Conservation (phyloP, 2,888 invertebrate species). For the Leucoma salicis region DNA sequence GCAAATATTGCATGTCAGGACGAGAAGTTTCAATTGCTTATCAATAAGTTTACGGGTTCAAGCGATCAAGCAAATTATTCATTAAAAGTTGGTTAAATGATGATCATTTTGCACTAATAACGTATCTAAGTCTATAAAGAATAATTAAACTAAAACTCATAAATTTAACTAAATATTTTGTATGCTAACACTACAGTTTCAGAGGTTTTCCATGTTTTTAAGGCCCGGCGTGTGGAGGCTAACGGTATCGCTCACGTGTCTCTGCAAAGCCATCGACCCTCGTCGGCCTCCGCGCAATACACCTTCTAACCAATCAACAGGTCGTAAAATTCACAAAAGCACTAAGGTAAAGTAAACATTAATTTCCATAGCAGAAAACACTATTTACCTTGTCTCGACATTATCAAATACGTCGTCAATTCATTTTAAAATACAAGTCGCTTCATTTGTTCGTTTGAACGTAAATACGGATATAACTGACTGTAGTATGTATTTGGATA, state of each 20-base stretch:
- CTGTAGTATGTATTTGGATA: slow-evolving; percentile 36
- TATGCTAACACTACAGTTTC: slow-evolving; percentile 54
- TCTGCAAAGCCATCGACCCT: slow-evolving; percentile 77
- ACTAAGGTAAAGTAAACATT: slow-evolving; percentile 11
- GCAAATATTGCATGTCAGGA: too few relatives aligned
- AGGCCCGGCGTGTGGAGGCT: slow-evolving; percentile 64
- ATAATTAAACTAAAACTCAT: neutral
- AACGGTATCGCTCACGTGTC: slow-evolving; percentile 79
- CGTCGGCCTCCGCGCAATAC: slow-evolving; percentile 76
- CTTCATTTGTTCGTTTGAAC: slow-evolving; percentile 53
- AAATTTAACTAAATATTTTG: slow-evolving; percentile 1
- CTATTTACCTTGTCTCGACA: slow-evolving; percentile 2
- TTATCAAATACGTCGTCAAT: slow-evolving; percentile 16
- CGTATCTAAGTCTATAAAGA: too few relatives aligned
- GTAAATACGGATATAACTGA: slow-evolving; percentile 36
- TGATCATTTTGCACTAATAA: too few relatives aligned
- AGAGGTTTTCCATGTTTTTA: slow-evolving; percentile 70
- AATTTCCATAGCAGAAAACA: neutral
- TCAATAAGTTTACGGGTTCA: too few relatives aligned
- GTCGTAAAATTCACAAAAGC: slow-evolving; percentile 5
- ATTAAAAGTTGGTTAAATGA: too few relatives aligned
- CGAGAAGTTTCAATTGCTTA: too few relatives aligned
- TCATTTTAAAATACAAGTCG: slow-evolving; percentile 29
- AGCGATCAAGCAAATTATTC: too few relatives aligned
- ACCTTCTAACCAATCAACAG: slow-evolving; percentile 6